A percentile compares a stretch with the other conserved stretches of the same genome.
Conservation (phyloP, 2,797 vertebrate genomes). For the Sebastes elongatus region DNA sequence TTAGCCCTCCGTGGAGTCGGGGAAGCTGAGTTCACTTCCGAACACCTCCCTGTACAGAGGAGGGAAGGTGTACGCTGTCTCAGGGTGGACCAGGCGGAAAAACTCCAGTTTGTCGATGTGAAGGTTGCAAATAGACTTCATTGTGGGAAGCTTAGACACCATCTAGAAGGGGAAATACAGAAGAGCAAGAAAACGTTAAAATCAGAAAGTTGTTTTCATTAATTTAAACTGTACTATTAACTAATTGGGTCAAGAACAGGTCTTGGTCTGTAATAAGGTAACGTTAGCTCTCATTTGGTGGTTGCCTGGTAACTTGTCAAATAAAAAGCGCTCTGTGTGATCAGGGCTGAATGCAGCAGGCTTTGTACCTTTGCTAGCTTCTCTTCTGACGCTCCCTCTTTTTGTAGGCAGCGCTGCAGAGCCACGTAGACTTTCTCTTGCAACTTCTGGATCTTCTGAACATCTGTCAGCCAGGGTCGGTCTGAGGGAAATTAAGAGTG, state of each 20-base stretch:
- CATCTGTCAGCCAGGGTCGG: constrained; percentile 89
- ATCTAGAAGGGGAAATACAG: constrained; percentile 78
- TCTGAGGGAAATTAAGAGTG: constrained; percentile 72
- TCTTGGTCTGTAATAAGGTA: too few species aligned
- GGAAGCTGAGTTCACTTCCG: constrained; percentile 89
- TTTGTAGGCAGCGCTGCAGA: constrained; percentile 88
- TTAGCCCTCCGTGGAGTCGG: constrained; percentile 89
- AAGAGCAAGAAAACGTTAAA: neutral
- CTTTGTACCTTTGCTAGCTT: constrained; percentile 88
- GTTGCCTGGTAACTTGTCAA: too few species aligned
- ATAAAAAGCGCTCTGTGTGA: too few species aligned
- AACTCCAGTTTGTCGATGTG: constrained; percentile 94
- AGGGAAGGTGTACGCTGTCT: constrained; percentile 89
- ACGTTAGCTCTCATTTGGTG: too few species aligned
- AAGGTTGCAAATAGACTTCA: constrained; percentile 94
- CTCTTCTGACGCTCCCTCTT: constrained; percentile 85
- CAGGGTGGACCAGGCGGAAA: constrained; percentile 90
- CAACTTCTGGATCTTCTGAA: constrained; percentile 89
- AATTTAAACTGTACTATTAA: too few species aligned
- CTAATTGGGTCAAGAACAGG: too few species aligned
- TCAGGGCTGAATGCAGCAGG: neutral
- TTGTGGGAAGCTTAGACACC: constrained; percentile 89
- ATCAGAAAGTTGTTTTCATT: neutral
- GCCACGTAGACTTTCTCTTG: constrained; percentile 91
- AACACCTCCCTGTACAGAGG: constrained; percentile 93